Evolutionary conservation across 2,113 vertebrate genomes (phyloP), one percentile per base, ranked within the genome.

Genomic region (Actenoides lindsayi): DNA sequence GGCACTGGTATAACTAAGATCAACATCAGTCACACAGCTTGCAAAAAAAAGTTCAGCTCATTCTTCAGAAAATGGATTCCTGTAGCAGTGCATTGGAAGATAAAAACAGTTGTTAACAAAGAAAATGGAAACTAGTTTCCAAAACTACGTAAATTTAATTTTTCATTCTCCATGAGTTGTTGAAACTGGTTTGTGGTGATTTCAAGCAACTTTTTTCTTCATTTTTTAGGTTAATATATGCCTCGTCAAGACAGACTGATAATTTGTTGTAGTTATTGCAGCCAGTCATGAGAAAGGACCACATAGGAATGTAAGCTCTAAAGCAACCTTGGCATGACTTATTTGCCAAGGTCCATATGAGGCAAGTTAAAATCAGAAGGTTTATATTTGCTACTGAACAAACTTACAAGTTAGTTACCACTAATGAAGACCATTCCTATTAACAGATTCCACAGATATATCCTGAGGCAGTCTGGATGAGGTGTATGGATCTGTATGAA

Each of bases 311-410:
- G 27, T 3, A 39, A 44, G 35, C 27, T 84, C 33, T 41, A 33
- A 64, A 79, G 16, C 16, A 79, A 30, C 33, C 53, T 62, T 85
- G 77, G 35, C 16, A n/a, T 6, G 20, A 41, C 35, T 84, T 51
- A 44, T 35, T 84, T 76, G 19, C 31, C 48, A 59, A 44, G 35
- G 5, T 0, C 14, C 56, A 75, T 18, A 33, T 54, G 50, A 63
- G 53, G 5, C 53, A 91, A 67, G 87, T 76, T 94, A 74, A 83
- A 86, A 80, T 90, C 68, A 87, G 62, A 57, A 86, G 41, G 50
- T 76, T 86, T 92, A 19, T 68, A 71, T 91, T 91, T 92, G 73
- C 56, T 89, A 48, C 60, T 75, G 83, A 81, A 30, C 46, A 92
- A 94, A 83, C 46, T 87, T 83, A 71, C 60, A 69, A 57, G 27